Evolutionary conservation across 2,888 invertebrate genomes (phyloP), one percentile per base, ranked within the genome.

Genomic region (Cactoblastis cactorum): DNA sequence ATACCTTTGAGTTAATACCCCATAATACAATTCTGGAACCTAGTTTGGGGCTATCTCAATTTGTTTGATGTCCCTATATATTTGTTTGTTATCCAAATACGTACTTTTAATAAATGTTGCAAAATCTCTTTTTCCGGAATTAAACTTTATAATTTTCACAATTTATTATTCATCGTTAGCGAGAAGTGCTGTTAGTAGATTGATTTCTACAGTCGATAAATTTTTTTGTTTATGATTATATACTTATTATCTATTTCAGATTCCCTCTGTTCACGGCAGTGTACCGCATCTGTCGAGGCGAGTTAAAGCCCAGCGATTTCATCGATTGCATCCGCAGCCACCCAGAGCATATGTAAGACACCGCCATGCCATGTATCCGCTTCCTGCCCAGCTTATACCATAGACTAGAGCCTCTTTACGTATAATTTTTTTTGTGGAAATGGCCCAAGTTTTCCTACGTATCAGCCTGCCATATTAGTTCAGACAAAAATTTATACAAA

Each of bases 261-360:
- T 99, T 98, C 81, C 99, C 99, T 0, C 90, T 99, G 46, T 99
- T 99, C 83, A 97, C 97, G 28, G 96, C 98, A 37, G 95, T 99
- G 64, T 97, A 97, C 89, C 94, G 93, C 77, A 98, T 99, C 75
- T 99, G 98, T 83, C 92, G 92, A 56, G 95, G 95, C 55, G 93
- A 95, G 74, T 77, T 97, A 65, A 92, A 93, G 68, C 94, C 97
- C 1, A 82, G 86, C 49, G 94, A 96, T 67, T 93, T 99, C 83
- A 96, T 99, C 69, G 94, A 97, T 76, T 96, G 96, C 87, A 95
- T 99, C 84, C 95, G 97, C 80, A 94, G 94, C 76, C 98, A 98
- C 83, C 98, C 98, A 22, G 98, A 98, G 87, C 98, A 98, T 93
- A 96, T 96, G 97, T 98, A 96, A 96, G 95, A 86, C 56, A 52